phyloP scores from a whole-genome alignment of 2,797 vertebrate species.

The Alouatta caraya region DNA sequence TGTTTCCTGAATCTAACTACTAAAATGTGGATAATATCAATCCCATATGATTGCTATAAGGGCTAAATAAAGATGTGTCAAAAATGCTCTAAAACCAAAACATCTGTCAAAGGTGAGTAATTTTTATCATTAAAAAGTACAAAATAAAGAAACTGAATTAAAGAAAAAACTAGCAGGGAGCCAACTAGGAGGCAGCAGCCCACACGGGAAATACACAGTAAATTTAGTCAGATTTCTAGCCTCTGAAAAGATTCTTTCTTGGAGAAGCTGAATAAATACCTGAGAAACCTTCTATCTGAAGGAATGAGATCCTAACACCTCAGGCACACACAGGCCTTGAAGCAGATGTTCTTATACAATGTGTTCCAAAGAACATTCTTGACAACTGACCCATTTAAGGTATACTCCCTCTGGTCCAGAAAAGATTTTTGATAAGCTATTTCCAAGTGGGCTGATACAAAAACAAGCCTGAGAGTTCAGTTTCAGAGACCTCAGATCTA shows the following conservation, averaged over 20 bases:
- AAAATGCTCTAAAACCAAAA: constrained; percentile 36
- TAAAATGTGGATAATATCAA: constrained; percentile 4
- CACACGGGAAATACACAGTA: neutral
- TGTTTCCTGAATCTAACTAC: neutral
- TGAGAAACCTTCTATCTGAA: neutral
- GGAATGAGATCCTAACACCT: neutral
- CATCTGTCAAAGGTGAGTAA: constrained; percentile 30
- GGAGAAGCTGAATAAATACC: neutral
- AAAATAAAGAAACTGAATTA: constrained; percentile 31
- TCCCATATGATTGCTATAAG: neutral
- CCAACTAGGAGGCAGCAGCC: neutral
- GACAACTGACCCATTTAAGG: neutral
- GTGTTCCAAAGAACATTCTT: constrained; percentile 6
- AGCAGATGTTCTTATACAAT: neutral
- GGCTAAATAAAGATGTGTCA: constrained; percentile 39
- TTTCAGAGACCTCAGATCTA: neutral
- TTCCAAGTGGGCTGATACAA: constrained; percentile 1
- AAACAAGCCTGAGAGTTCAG: neutral
- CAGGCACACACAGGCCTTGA: neutral
- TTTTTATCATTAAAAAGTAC: constrained; percentile 27
- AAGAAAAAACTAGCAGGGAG: constrained; percentile 21
- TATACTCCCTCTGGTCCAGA: neutral
- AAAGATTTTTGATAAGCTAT: constrained; percentile 27
- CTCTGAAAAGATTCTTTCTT: constrained; percentile 21
- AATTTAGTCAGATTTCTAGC: neutral